Conservation (phyloP, 92 coral and sea anemone genomes). For the Epizoanthus scotinus region DNA sequence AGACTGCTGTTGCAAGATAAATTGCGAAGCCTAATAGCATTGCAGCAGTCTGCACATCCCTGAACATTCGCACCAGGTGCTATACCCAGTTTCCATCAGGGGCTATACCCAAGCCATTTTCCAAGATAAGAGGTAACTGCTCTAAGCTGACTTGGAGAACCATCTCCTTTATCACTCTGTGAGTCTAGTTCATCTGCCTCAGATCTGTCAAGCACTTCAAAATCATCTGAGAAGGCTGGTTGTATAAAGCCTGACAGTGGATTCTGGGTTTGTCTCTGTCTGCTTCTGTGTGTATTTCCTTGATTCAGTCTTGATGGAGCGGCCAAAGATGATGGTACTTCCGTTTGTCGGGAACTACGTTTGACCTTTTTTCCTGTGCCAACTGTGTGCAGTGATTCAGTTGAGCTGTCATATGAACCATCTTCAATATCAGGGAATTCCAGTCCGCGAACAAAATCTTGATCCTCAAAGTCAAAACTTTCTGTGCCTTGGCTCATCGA, state of each 20-base stretch:
- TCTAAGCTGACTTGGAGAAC: slow-evolving; percentile 46
- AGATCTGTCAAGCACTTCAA: slow-evolving; percentile 81
- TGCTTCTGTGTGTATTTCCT: slow-evolving; percentile 23
- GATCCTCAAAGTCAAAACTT: slow-evolving; percentile 81
- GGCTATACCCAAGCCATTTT: slow-evolving; percentile 69
- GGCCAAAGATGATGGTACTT: not conserved
- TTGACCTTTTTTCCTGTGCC: slow-evolving; percentile 19
- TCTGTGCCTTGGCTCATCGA: slow-evolving; percentile 72
- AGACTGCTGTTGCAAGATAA: too few relatives aligned
- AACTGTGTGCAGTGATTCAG: slow-evolving; percentile 62
- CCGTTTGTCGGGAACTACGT: not conserved
- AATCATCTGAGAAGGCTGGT: slow-evolving; percentile 66
- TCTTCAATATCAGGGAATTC: slow-evolving; percentile 85
- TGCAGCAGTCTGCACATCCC: not conserved
- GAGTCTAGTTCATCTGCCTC: slow-evolving; percentile 79
- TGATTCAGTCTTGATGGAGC: slow-evolving; percentile 17
- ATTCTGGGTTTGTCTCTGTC: slow-evolving; percentile 3
- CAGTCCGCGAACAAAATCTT: slow-evolving; percentile 83
- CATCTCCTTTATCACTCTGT: slow-evolving; percentile 42
- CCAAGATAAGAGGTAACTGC: slow-evolving; percentile 66
- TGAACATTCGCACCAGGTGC: slow-evolving; percentile 14
- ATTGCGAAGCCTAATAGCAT: too few relatives aligned
- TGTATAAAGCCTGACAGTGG: slow-evolving; percentile 35
- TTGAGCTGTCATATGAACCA: slow-evolving; percentile 82
- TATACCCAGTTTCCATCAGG: slow-evolving; percentile 51